Base-by-base conservation (phyloP, 2,888 invertebrate species). In the Pyrocoelia pectoralis region DNA sequence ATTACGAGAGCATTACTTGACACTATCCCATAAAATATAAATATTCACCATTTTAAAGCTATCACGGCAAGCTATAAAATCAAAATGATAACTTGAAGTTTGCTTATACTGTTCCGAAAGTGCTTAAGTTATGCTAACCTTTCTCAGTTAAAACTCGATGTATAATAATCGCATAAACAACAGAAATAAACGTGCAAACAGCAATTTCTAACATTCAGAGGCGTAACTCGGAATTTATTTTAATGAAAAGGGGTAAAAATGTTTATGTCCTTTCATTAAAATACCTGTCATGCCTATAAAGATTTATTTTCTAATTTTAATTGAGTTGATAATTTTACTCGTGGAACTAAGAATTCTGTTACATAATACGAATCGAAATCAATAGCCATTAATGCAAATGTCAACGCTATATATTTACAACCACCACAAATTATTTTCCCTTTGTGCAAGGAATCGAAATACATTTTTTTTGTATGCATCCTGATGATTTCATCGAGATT, bases 21-120 rank as follows among this genome's bases (percentile, higher is more conserved):
- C 67, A 65, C 64, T 65, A 61, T 53, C 59, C 59, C 59, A 64
- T 60, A 65, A 65, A 60, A 54, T 61, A 61, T 61, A 65, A 65
- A 67, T 65, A 67, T 57, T 57, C 57, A 57, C 40, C 57, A 50
- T 57, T 57, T 57, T 57, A 60, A 57, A 60, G 56, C 55, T 50
- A 55, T 60, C 55, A 50, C 54, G 52, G 54, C 59, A 55, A 28
- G 56, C 59, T 51, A 64, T 56, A 55, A 46, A 56, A 57, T 56
- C 60, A 60, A 63, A 63, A 58, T 53, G 57, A 51, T 57, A 57
- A 50, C 28, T 56, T 40, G 17, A 50, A 50, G 19, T 57, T 57
- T 50, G 29, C 57, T 51, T 17, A 57, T 57, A 41, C 13, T 40
- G 51, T 57, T 28, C 19, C 41, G 14, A 57, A 57, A 51, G 50